A percentile compares a stretch with the other conserved stretches of the same genome.
phyloP scores from a whole-genome alignment of 2,888 invertebrate genomes.

The Pterobdella sp. region DNA sequence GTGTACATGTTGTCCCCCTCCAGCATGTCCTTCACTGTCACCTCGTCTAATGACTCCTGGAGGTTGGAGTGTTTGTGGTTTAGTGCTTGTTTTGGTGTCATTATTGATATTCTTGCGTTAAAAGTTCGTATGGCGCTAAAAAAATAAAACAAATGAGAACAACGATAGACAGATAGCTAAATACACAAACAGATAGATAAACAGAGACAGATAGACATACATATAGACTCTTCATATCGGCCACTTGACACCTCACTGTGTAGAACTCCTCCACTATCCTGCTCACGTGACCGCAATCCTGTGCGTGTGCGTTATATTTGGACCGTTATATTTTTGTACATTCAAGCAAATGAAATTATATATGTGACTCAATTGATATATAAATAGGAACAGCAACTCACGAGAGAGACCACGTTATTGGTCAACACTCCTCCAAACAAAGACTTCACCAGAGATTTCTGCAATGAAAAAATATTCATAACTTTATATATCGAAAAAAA shows the following conservation, averaged over 20 bases:
- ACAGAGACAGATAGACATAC: slow-evolving; percentile 43
- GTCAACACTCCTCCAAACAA: slow-evolving; percentile 86
- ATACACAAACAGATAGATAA: background rate
- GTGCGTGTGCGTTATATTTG: no score
- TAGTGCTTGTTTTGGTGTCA: background rate
- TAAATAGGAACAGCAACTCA: slow-evolving; percentile 50
- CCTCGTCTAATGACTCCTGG: slow-evolving; percentile 80
- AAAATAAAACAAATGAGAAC: background rate
- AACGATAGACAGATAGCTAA: background rate
- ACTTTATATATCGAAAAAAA: no score
- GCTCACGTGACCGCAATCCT: slow-evolving; percentile 90
- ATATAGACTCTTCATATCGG: slow-evolving; percentile 88
- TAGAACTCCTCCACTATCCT: slow-evolving; percentile 90
- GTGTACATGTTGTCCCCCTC: slow-evolving; percentile 98
- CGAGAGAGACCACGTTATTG: slow-evolving; percentile 86
- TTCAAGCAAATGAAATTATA: background rate
- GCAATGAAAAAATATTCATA: no score
- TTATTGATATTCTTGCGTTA: background rate
- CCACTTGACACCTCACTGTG: slow-evolving; percentile 88
- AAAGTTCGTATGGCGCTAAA: background rate
- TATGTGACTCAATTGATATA: background rate
- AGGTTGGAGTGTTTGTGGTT: background rate
- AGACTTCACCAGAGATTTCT: slow-evolving; percentile 76
- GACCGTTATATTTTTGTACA: background rate
- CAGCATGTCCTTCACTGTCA: slow-evolving; percentile 90